A percentile compares a stretch with the other conserved stretches of the same genome.
phyloP scores from a whole-genome alignment of 2,797 vertebrate species.

The Setipinna tenuifilis region DNA sequence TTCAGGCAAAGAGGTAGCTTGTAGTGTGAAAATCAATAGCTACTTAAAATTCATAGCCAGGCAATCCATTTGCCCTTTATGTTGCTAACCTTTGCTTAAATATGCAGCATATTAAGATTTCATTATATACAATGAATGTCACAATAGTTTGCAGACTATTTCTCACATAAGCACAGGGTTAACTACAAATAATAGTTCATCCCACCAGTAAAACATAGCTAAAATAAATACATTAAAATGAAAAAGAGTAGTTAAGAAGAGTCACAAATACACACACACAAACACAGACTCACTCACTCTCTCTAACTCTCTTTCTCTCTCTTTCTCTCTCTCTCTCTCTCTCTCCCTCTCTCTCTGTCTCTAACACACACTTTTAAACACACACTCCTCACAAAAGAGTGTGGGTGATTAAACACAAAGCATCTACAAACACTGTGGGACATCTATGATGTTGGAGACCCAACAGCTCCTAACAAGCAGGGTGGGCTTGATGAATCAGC shows the following conservation, averaged over 20 bases:
- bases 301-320: not conserved
- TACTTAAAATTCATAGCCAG: constrained; percentile 99
- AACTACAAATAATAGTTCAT: constrained; percentile 76
- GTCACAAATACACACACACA: not conserved
- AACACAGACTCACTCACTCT: not conserved
- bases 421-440: constrained; percentile 71
- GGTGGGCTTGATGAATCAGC: constrained; percentile 70
- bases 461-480: constrained; percentile 70
- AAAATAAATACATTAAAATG: constrained; percentile 53
- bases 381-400: constrained; percentile 45
- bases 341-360: not conserved
- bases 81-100: constrained; percentile 88
- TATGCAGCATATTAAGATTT: constrained; percentile 87
- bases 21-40: constrained; percentile 98
- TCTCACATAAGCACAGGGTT: constrained; percentile 78
- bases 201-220: constrained; percentile 45
- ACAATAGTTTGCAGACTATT: constrained; percentile 80
- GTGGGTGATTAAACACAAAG: constrained; percentile 64
- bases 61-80: constrained; percentile 99
- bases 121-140: constrained; percentile 87
- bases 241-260: not conserved
- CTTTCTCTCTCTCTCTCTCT: not conserved
- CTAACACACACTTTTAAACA: constrained; percentile 38
- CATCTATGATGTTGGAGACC: constrained; percentile 70
- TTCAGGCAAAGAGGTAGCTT: constrained; percentile 84